Evolutionary conservation across 2,113 vertebrate species (phyloP).

Genomic region (Scomber colias): DNA sequence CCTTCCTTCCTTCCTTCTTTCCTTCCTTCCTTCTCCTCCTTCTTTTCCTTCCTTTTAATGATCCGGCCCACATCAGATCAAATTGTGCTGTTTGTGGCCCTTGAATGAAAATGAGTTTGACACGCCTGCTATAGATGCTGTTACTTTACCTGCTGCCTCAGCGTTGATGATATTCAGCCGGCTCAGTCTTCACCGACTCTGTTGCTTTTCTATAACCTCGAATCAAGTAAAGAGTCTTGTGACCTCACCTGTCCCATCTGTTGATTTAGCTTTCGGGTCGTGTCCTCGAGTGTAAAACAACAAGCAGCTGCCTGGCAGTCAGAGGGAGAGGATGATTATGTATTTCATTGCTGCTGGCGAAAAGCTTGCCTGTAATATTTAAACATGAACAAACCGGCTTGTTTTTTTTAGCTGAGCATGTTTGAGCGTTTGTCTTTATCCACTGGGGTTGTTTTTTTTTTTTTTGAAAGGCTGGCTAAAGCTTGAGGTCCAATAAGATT

Average conservation of each 20-base stretch:
- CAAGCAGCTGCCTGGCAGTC: not conserved
- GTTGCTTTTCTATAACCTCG: not conserved
- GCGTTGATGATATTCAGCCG: not conserved
- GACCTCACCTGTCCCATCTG: constrained; percentile 18
- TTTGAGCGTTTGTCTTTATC: not conserved
- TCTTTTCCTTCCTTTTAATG: too few species aligned
- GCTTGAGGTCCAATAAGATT: constrained; percentile 19
- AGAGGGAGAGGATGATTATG: constrained; percentile 2
- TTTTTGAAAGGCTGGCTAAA: constrained; percentile 22
- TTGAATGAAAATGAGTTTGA: too few species aligned
- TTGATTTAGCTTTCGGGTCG: not conserved
- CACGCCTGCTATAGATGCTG: too few species aligned
- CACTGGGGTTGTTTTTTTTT: not conserved
- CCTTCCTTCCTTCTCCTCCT: too few species aligned
- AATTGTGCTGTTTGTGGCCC: too few species aligned
- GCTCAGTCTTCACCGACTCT: not conserved
- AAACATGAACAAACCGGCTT: constrained; percentile 10
- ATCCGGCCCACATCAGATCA: too few species aligned
- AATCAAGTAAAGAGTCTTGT: constrained; percentile 1
- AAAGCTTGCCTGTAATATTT: not conserved
- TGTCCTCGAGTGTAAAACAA: not conserved
- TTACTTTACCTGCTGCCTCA: not conserved
- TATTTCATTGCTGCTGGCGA: not conserved
- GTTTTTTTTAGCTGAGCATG: not conserved
- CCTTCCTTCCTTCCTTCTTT: too few species aligned